phyloP scores from a whole-genome alignment of 2,888 invertebrate species.

The Neoitamus cyanurus region DNA sequence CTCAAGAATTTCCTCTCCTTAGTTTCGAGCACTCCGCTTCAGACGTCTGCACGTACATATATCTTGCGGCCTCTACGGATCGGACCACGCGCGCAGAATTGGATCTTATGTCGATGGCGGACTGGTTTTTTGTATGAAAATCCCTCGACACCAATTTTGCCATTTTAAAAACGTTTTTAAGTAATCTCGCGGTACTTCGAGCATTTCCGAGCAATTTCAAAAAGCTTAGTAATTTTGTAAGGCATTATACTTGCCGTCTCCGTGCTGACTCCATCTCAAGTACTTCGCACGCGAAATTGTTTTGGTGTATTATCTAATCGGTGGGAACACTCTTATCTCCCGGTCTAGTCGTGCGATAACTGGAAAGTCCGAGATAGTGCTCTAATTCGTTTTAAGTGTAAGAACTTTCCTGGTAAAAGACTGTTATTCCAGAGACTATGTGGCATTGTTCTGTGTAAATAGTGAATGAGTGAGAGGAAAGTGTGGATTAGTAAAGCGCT shows the following conservation, averaged over 20 bases:
- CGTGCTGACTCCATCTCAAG: background rate
- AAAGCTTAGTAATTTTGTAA: background rate
- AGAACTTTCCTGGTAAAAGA: background rate
- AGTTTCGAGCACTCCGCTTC: background rate
- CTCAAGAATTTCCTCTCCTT: slow-evolving; percentile 27
- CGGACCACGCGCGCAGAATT: slow-evolving; percentile 28
- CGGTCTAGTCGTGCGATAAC: background rate
- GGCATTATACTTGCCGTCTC: background rate
- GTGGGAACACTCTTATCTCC: background rate
- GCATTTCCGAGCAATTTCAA: background rate
- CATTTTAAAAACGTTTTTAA: background rate
- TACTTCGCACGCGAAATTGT: background rate
- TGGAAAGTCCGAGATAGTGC: background rate
- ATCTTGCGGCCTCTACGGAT: background rate
- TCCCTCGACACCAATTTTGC: background rate
- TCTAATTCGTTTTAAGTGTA: background rate
- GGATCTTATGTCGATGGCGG: background rate
- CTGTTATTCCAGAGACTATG: background rate
- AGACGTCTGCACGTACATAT: background rate
- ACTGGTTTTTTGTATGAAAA: slow-evolving; percentile 16
- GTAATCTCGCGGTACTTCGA: background rate
- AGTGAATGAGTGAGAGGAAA: background rate
- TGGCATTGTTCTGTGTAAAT: background rate
- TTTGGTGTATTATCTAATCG: background rate
- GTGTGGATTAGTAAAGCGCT: background rate